phyloP scores from a whole-genome alignment of 2,888 invertebrate species.

The Drosophila lacicola region DNA sequence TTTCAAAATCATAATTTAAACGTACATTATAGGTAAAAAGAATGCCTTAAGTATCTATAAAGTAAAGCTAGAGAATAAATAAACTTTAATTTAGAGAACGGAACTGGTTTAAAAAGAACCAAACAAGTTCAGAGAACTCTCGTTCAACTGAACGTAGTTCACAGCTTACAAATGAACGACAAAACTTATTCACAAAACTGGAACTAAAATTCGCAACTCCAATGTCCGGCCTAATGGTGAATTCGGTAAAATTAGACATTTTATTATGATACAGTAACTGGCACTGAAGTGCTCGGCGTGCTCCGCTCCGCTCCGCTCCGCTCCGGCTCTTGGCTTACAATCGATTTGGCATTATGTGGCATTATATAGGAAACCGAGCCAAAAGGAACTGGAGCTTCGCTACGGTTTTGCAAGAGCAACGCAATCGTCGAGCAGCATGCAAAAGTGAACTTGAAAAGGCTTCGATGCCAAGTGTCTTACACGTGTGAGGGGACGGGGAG shows the following conservation, averaged over 20 bases:
- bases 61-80: too few relatives aligned
- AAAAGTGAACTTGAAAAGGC: slow-evolving; percentile 72
- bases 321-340: slow-evolving; percentile 63
- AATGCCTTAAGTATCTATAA: too few relatives aligned
- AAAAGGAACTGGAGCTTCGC: slow-evolving; percentile 21
- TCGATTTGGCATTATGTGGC: slow-evolving; percentile 81
- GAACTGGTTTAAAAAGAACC: too few relatives aligned
- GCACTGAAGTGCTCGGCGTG: neutral
- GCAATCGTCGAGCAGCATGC: slow-evolving; percentile 58
- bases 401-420: slow-evolving; percentile 11
- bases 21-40: too few relatives aligned
- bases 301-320: neutral
- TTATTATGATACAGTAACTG: slow-evolving; percentile 73
- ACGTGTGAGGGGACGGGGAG: neutral
- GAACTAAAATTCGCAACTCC: slow-evolving; percentile 7
- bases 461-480: slow-evolving; percentile 40
- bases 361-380: slow-evolving; percentile 71
- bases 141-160: too few relatives aligned
- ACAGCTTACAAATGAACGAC: neutral
- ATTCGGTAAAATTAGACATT: slow-evolving; percentile 72
- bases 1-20: too few relatives aligned
- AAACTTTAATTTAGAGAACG: too few relatives aligned
- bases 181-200: neutral
- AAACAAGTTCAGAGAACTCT: too few relatives aligned
- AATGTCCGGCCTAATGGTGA: slow-evolving; percentile 43